Evolutionary conservation across 2,113 vertebrate species (phyloP).

Genomic region (Vimba vimba): DNA sequence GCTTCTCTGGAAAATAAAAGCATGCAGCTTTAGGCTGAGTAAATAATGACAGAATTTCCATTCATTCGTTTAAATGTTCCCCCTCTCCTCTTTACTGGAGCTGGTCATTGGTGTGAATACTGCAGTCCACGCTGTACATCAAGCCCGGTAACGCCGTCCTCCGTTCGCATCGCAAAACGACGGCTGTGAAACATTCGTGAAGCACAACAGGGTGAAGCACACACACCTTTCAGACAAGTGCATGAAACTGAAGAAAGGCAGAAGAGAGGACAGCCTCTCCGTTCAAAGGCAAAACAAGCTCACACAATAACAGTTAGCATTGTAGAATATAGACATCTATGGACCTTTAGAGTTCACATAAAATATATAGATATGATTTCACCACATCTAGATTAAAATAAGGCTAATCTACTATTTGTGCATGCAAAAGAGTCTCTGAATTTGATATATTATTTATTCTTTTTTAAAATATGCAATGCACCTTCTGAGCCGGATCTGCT

Average conservation of each 20-base stretch:
- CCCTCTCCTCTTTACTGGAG: too few relatives aligned
- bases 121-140: not conserved
- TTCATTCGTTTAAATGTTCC: not conserved
- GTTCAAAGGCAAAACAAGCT: not conserved
- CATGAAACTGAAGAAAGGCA: not conserved
- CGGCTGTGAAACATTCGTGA: not conserved
- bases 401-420: slow-evolving; percentile 39
- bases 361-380: slow-evolving; percentile 38
- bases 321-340: slow-evolving; percentile 10
- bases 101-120: not conserved
- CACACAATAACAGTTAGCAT: not conserved
- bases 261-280: not conserved
- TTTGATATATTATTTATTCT: not conserved
- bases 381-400: slow-evolving; percentile 29
- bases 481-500: not conserved
- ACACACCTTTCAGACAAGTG: not conserved
- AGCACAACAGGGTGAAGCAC: not conserved
- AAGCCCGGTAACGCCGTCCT: not conserved
- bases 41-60: not conserved
- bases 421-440: slow-evolving; percentile 41
- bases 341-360: slow-evolving; percentile 24
- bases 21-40: not conserved
- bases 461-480: not conserved
- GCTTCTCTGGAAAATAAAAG: not conserved
- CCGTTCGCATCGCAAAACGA: not conserved